phyloP scores from a whole-genome alignment of 2,797 vertebrate genomes.

The Eremophila alpestris region DNA sequence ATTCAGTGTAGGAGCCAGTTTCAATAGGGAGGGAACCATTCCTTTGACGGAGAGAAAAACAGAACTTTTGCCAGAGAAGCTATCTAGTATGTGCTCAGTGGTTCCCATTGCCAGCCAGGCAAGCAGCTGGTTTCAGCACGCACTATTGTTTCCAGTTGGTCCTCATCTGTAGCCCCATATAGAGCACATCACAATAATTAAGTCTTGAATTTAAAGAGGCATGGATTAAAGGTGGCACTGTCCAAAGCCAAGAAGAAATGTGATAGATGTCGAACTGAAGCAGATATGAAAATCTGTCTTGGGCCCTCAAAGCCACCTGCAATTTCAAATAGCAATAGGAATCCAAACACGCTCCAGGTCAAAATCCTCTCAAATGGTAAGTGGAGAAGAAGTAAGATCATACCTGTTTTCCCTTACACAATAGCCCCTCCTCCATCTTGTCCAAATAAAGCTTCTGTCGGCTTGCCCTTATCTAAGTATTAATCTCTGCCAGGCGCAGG shows the following conservation, averaged over 20 bases:
- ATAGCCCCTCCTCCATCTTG: slow-evolving; percentile 47
- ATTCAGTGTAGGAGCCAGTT: neutral
- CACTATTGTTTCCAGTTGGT: slow-evolving; percentile 65
- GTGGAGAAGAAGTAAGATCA: neutral
- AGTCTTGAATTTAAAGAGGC: slow-evolving; percentile 52
- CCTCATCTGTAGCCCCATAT: slow-evolving; percentile 51
- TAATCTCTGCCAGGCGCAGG: slow-evolving; percentile 63
- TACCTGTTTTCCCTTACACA: neutral
- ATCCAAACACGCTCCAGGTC: neutral
- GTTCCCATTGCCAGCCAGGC: slow-evolving; percentile 3
- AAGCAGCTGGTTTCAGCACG: slow-evolving; percentile 65
- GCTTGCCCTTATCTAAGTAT: slow-evolving; percentile 62
- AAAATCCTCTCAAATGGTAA: neutral
- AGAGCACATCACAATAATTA: slow-evolving; percentile 67
- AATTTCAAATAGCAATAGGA: neutral
- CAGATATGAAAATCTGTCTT: slow-evolving; percentile 12
- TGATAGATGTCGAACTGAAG: slow-evolving; percentile 34
- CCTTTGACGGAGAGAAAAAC: neutral
- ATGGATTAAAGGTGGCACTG: neutral
- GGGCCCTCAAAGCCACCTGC: neutral
- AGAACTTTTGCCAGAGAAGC: slow-evolving; percentile 34
- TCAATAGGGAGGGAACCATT: neutral
- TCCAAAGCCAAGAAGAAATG: slow-evolving; percentile 33
- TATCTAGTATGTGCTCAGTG: neutral
- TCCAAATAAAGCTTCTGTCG: slow-evolving; percentile 62